Evolutionary conservation across 2,888 invertebrate genomes (phyloP), one percentile per base, ranked within the genome.

Genomic region (Perizoma flavofasciatum): DNA sequence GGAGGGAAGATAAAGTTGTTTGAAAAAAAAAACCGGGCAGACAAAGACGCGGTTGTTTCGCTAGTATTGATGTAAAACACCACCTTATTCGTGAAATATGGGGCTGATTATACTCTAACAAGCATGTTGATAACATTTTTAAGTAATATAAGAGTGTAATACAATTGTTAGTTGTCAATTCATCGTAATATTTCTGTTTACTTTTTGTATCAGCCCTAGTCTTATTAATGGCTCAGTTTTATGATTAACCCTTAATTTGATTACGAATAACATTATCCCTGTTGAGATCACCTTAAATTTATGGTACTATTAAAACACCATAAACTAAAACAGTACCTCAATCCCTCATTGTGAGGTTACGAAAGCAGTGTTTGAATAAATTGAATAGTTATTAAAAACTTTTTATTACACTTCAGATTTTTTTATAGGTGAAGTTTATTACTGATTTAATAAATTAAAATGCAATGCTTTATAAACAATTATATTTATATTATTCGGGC

Each of bases 191-290:
- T 39, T 39, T 39, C 39, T 8, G 7, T 7, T 39, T 0, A 8
- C 39, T 41, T 10, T 44, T 8, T 44, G 22, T 22, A 22, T 6
- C 44, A 44, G 22, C 44, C 44, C 44, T 44, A 44, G 22, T 11
- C 5, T 11, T 44, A 61, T 69, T 71, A 68, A 75, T 71, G 62
- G 69, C 61, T 71, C 59, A 68, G 70, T 78, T 82, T 80, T 82
- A 82, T 75, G 74, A 75, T 75, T 74, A 76, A 72, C 70, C 70
- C 69, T n/a, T 81, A 76, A 81, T 79, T 79, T 75, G 73, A 80
- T 83, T 75, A 79, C 63, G 67, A 69, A 72, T 77, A 66, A 69
- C 66, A 73, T 78, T 77, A 77, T 75, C 76, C 71, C 73, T 75
- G 74, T 74, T 77, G 70, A 75, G 70, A 74, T 61, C 62, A 66